Base-by-base conservation (phyloP, 2,888 invertebrate species). In the Hylaea fasciaria region DNA sequence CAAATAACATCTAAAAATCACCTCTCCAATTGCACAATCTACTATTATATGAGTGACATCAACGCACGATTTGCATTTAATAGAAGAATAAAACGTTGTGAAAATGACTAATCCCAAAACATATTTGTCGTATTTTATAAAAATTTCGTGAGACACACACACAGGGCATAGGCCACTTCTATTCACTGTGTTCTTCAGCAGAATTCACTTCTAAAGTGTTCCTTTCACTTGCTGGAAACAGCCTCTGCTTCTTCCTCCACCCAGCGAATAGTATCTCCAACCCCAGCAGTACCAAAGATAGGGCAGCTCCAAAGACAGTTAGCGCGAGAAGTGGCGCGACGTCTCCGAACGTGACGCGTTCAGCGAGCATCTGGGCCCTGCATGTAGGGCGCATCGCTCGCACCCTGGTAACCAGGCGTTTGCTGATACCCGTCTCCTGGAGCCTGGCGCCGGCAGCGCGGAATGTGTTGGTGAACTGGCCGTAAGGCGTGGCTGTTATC, bases 281-380 rank as follows among this genome's bases (percentile, higher is more conserved):
- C 0, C 74, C 80, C 0, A 91, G 61, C 10, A 89, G 52, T 0
- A 79, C 35, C 0, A 85, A 39, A 0, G 90, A 83, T 0, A 83
- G 17, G n/a, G 79, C 5, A 0, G 71, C 79, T 3, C 85, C 86
- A 1, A 73, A 64, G 0, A 69, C 35, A 0, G 83, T 77, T 0
- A 88, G 47, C 0, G 65, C 68, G 0, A 90, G 29, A 1, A 86
- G 64, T 0, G 88, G 82, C 0, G 79, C 73, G 0, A 90, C 74
- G 46, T 91, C 90, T 37, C 80, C 81, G 12, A 89, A 70, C 11
- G 83, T 87, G 8, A 91, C 89, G 47, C 83, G 75, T 60, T 89
- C 90, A 32, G 90, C 90, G 0, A 90, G 78, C 2, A 91, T 60
- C 0, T 89, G 74, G 0, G 85, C 77, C 48, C 87, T 74, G 71